These are phyloP conservation scores for Serranus cabrilla DNA, from an alignment of 2,797 vertebrate species.

Conservation along the genomic window DNA sequence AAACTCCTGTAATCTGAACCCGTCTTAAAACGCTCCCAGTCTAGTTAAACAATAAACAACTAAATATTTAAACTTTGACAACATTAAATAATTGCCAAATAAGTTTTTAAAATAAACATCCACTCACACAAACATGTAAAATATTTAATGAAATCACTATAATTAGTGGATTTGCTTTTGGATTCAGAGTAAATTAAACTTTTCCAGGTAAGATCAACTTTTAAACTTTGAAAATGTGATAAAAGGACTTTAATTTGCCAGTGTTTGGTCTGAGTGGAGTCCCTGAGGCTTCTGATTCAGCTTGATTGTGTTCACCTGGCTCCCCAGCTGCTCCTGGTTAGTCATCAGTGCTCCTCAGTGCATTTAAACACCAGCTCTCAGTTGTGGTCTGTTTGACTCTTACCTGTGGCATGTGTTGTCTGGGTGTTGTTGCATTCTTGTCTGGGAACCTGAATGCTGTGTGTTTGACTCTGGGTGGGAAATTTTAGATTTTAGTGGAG, in stretches of 20 bases:
- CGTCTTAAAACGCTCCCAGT: too few species aligned
- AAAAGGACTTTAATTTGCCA: neutral
- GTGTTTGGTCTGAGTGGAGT: neutral
- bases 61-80: too few species aligned
- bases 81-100: neutral
- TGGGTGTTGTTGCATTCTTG: neutral
- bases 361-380: neutral
- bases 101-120: neutral
- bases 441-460: neutral
- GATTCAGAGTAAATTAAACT: too few species aligned
- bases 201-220: too few species aligned
- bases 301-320: constrained; percentile 3
- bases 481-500: neutral
- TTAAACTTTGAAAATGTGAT: too few species aligned
- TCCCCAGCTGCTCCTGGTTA: neutral
- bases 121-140: neutral
- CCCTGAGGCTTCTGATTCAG: neutral
- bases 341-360: too few species aligned
- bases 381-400: neutral
- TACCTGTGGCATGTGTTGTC: constrained; percentile 6
- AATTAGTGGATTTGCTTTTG: neutral
- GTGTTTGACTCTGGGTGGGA: neutral
- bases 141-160: neutral
- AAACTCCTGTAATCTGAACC: too few species aligned
- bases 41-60: too few species aligned